A percentile compares a stretch with the other conserved stretches of the same genome.
These are phyloP conservation scores for Helarctos malayanus DNA, from an alignment of 2,797 vertebrate genomes.

Conservation along the genomic window DNA sequence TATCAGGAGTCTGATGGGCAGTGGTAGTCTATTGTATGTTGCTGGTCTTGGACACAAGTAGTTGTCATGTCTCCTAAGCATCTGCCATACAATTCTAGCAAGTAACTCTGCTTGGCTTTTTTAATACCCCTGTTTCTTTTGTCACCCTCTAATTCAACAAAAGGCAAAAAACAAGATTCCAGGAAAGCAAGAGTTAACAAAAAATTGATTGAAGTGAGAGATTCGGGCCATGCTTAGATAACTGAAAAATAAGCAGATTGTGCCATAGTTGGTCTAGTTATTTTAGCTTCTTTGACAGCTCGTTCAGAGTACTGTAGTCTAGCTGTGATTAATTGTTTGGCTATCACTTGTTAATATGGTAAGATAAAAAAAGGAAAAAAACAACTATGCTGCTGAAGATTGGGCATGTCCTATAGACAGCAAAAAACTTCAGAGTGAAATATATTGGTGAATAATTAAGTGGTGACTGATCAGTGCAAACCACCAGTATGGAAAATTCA, in stretches of 20 bases:
- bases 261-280: conserved; percentile 65
- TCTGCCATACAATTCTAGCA: neutral
- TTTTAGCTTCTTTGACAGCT: conserved; percentile 76
- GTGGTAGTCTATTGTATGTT: neutral
- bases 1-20: neutral
- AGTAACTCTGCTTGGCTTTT: neutral
- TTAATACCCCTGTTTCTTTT: neutral
- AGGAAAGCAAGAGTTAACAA: conserved; percentile 61
- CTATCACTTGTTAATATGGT: conserved; percentile 74
- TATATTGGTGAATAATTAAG: conserved; percentile 70
- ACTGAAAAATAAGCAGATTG: conserved; percentile 73
- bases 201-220: conserved; percentile 41
- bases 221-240: conserved; percentile 60
- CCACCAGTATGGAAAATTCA: conserved; percentile 33
- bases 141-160: neutral
- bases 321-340: conserved; percentile 76
- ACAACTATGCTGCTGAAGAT: neutral
- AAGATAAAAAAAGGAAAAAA: neutral
- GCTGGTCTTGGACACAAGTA: neutral
- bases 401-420: neutral
- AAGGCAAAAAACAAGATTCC: conserved; percentile 33
- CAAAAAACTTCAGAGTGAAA: conserved; percentile 62
- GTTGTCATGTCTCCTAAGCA: neutral
- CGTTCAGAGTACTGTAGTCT: conserved; percentile 52
- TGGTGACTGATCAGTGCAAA: conserved; percentile 47